Base-by-base conservation (phyloP, 1,140 invertebrate genomes). In the Monomorium pharaonis region DNA sequence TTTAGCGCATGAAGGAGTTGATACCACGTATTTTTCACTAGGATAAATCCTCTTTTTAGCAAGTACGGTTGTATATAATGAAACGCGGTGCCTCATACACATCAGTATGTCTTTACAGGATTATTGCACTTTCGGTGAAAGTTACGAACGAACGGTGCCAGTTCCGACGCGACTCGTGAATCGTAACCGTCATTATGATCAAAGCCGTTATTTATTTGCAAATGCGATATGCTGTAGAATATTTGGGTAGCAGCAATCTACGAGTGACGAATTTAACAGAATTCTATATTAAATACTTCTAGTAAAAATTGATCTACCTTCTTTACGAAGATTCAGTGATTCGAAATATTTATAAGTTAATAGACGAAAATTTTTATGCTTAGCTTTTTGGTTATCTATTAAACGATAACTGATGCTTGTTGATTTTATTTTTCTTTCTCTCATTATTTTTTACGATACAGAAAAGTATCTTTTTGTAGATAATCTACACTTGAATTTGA, bases 11-110 rank as follows among this genome's bases (percentile, higher is more conserved):
- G 47, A 88, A 88, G 37, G 42, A 42, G 49, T 9, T 88, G 56
- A n/a, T 87, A 27, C 21, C 54, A 78, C 42, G 54, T 89, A 89
- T 89, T 89, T 88, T 89, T 89, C 84, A 86, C 77, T 33, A 1
- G n/a, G 37, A 87, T 21, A 44, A 37, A 85, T 58, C 16, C 56
- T 77, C 37, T 10, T 18, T 7, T 1, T 44, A 76, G 74, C 56
- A 76, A 62, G 24, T 63, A 77, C 27, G 7, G 18, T 63, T 77
- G 77, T 80, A 80, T 33, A 80, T 80, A 80, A 80, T 51, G 44
- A 77, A 69, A 80, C 37, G n/a, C 3, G 77, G 63, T 80, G 77
- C 77, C 77, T 80, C 62, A 54, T 69, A 80, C 54, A 80, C 21
- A 69, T 70, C 77, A 70, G 44, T 69, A 27, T 49, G 3, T 70